Evolutionary conservation across 2,113 vertebrate species (phyloP).

Genomic region (Hypomesus transpacificus): DNA sequence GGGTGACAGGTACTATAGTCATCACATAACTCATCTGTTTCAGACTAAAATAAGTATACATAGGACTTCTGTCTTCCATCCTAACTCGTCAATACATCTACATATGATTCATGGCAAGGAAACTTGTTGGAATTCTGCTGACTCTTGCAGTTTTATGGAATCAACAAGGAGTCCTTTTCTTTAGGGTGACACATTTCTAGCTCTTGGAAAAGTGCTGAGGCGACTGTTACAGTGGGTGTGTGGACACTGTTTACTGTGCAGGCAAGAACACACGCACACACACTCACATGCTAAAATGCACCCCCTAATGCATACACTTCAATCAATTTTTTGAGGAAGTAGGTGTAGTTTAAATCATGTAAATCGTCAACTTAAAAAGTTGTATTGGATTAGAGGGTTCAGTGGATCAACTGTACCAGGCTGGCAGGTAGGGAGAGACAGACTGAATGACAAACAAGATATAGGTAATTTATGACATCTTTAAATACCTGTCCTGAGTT

Average conservation of each 20-base stretch:
- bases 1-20: background rate
- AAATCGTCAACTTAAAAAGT: too few relatives aligned
- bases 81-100: conserved; percentile 39
- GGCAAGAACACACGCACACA: conserved; percentile 3
- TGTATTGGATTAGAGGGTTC: too few relatives aligned
- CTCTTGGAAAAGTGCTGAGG: conserved; percentile 45
- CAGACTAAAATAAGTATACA: conserved; percentile 43
- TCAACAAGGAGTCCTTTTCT: conserved; percentile 44
- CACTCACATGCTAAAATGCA: conserved; percentile 5
- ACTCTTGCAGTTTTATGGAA: conserved; percentile 30
- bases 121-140: conserved; percentile 46
- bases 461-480: background rate
- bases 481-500: background rate
- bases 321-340: background rate
- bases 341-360: too few relatives aligned
- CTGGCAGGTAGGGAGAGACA: background rate
- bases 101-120: conserved; percentile 44
- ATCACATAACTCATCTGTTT: conserved; percentile 17
- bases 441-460: background rate
- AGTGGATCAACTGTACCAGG: background rate
- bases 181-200: conserved; percentile 49
- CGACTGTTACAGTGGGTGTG: conserved; percentile 21
- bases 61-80: conserved; percentile 52
- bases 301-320: background rate
- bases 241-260: conserved; percentile 20